Evolutionary conservation across 1,140 invertebrate genomes (phyloP).

Genomic region (Euura saliciscinereae): DNA sequence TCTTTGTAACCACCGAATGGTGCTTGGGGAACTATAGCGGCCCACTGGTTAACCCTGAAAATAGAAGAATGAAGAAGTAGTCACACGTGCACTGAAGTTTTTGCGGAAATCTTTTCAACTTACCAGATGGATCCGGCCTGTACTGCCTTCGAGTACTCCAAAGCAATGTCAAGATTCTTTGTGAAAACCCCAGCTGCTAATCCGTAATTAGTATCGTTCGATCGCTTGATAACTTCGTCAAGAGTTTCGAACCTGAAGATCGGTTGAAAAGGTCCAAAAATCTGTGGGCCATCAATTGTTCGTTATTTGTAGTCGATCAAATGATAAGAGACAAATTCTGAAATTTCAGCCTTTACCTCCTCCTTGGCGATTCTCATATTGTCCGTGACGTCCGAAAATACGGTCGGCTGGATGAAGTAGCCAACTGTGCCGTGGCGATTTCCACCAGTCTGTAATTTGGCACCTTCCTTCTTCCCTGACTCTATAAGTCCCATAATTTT

Average conservation of each 20-base stretch:
- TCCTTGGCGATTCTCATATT: slow-evolving; percentile 82
- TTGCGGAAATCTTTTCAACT: slow-evolving; percentile 29
- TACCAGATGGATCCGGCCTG: slow-evolving; percentile 75
- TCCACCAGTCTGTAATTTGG: slow-evolving; percentile 73
- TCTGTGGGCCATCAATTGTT: slow-evolving; percentile 51
- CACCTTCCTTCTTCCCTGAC: slow-evolving; percentile 75
- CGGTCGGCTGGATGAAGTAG: slow-evolving; percentile 81
- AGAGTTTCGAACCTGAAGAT: slow-evolving; percentile 80
- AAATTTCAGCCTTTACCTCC: slow-evolving; percentile 60
- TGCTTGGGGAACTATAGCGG: slow-evolving; percentile 67
- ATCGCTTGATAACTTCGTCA: slow-evolving; percentile 86
- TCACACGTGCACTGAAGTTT: slow-evolving; percentile 8
- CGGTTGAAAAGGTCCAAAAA: slow-evolving; percentile 76
- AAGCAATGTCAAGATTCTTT: slow-evolving; percentile 80
- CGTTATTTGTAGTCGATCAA: neutral
- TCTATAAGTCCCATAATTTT: slow-evolving; percentile 74
- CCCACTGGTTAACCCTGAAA: slow-evolving; percentile 78
- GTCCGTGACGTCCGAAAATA: slow-evolving; percentile 80
- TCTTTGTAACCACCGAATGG: slow-evolving; percentile 85
- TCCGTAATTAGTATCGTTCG: slow-evolving; percentile 87
- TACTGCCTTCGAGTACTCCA: slow-evolving; percentile 75
- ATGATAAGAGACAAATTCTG: neutral
- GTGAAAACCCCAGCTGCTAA: slow-evolving; percentile 87
- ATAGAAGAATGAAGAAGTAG: slow-evolving; percentile 20
- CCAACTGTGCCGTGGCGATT: slow-evolving; percentile 67